Base-by-base conservation (phyloP, 2,888 invertebrate species). In the Tenthredo notha region DNA sequence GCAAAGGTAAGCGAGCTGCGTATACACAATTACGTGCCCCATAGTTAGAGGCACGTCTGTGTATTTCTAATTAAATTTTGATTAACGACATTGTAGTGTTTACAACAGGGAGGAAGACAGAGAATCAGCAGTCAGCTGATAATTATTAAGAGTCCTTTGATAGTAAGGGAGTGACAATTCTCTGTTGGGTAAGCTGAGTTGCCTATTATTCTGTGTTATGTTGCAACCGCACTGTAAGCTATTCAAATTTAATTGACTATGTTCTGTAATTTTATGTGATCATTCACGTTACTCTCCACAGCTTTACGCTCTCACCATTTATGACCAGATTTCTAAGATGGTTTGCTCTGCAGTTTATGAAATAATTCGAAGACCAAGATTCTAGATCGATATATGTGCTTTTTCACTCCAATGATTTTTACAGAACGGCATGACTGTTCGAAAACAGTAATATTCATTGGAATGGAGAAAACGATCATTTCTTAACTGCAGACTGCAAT, bases 41-140 rank as follows among this genome's bases (percentile, higher is more conserved):
- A 12, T 80, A 61, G 37, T 61, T n/a, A 1, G 58, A 33, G 21
- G 25, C 58, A 33, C 25, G 80, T 10, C 33, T 15, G 80, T 80
- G 80, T 80, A 25, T 80, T 80, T 80, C 58, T 80, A 58, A 80
- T 80, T 80, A 80, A 80, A 80, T 80, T 80, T 80, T 58, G 80
- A 80, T 80, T 61, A 80, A 80, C 37, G 80, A 61, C 80, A 80
- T 80, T 61, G 61, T 61, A 58, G 61, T 61, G 80, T 58, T 80
- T 40, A 61, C 80, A 80, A 80, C 61, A 61, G 61, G 58, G 40
- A 25, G n/a, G 29, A 61, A 40, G 21, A 80, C 37, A 21, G 80
- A 61, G 61, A 61, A 61, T 80, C 80, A 61, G 40, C 80, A 25
- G 29, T n/a, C 77, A 77, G 50, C 54, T 77, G 54, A 77, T 77